These are phyloP conservation scores for Tachysurus vachellii DNA, from an alignment of 2,113 vertebrate genomes.

Conservation along the genomic window DNA sequence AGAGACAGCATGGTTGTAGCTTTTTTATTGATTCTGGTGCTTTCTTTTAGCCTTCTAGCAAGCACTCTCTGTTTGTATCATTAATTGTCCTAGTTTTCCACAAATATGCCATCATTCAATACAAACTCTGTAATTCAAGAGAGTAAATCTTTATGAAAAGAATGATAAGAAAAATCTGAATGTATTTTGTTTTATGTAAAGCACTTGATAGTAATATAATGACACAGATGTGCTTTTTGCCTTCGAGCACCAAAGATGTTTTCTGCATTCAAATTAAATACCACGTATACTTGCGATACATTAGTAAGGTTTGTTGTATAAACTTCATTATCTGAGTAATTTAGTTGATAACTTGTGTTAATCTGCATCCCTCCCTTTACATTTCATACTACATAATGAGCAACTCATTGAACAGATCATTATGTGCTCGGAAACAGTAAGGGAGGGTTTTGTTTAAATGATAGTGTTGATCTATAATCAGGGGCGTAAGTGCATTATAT, in stretches of 20 bases:
- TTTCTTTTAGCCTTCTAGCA: slow-evolving; percentile 61
- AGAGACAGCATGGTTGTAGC: slow-evolving; percentile 72
- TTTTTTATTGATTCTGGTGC: slow-evolving; percentile 72
- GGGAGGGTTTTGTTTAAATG: not conserved
- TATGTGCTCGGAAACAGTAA: not conserved
- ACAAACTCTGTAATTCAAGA: not conserved
- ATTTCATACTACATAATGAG: not conserved
- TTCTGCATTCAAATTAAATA: not conserved
- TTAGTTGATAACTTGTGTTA: not conserved
- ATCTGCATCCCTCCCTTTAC: not conserved
- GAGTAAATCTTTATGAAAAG: not conserved
- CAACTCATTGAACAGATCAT: slow-evolving; percentile 10
- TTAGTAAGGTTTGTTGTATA: not conserved
- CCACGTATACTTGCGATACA: not conserved
- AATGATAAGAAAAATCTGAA: not conserved
- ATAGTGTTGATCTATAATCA: not conserved
- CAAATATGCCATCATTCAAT: not conserved
- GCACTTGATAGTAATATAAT: not conserved
- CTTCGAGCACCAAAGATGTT: not conserved
- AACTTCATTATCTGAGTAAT: slow-evolving; percentile 8
- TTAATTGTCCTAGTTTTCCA: slow-evolving; percentile 31
- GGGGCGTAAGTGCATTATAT: not conserved
- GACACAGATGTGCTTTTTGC: not conserved
- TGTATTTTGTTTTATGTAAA: not conserved
- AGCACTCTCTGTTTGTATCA: slow-evolving; percentile 47